Conservation (phyloP, 2,888 invertebrate species). For the Lasioglossum oenotherae region DNA sequence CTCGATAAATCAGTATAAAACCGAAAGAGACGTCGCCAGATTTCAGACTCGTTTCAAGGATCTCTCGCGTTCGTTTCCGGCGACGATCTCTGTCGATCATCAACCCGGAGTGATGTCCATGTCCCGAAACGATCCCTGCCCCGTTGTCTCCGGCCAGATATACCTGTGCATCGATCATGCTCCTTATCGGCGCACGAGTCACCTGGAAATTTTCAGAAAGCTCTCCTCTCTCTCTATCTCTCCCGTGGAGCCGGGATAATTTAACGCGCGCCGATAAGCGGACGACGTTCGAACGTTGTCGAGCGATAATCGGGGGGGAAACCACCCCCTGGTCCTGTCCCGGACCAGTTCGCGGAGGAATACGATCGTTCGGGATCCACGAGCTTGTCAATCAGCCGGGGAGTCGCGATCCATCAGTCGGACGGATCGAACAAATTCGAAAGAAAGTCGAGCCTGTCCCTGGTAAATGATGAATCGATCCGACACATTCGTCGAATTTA, state of each 20-base stretch:
- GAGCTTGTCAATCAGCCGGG: conserved; percentile 57
- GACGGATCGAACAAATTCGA: conserved; percentile 65
- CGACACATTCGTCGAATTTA: conserved; percentile 20
- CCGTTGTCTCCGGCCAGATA: neutral
- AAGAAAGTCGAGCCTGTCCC: conserved; percentile 70
- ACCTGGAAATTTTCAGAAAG: conserved; percentile 44
- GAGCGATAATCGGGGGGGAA: conserved; percentile 31
- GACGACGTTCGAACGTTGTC: conserved; percentile 33
- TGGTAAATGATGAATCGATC: conserved; percentile 67
- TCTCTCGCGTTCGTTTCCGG: conserved; percentile 21
- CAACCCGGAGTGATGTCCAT: conserved; percentile 1
- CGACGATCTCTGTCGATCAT: conserved; percentile 45
- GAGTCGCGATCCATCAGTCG: conserved; percentile 67
- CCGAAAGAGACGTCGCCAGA: conserved; percentile 16
- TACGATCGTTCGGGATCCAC: conserved; percentile 37
- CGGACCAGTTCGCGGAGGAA: neutral
- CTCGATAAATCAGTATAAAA: conserved; percentile 55
- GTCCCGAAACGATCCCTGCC: neutral
- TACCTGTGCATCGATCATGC: conserved; percentile 59
- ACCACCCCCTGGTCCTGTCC: conserved; percentile 9
- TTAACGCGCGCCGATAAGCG: conserved; percentile 47
- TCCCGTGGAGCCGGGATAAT: conserved; percentile 29
- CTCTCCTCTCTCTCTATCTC: neutral
- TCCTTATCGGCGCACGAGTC: conserved; percentile 40
- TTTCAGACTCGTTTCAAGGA: conserved; percentile 29